Conservation (phyloP, 2,113 vertebrate species). For the Guaruba guarouba region DNA sequence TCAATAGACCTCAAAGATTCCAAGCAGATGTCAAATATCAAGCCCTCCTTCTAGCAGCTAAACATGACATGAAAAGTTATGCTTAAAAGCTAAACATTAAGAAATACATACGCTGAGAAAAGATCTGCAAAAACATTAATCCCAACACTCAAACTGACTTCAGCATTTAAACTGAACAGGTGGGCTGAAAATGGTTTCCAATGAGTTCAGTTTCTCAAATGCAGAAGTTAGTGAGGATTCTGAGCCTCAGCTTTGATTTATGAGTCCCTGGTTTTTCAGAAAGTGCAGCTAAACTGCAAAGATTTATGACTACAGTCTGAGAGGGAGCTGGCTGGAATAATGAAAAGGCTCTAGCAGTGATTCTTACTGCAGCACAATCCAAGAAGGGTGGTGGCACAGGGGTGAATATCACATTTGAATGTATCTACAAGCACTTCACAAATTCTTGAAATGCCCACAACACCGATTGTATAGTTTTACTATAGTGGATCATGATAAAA, state of each 20-base stretch:
- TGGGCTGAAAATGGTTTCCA: not conserved
- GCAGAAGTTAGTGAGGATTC: not conserved
- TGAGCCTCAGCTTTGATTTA: not conserved
- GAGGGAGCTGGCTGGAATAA: not conserved
- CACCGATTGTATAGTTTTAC: not conserved
- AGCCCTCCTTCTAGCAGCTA: not conserved
- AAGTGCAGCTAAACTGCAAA: not conserved
- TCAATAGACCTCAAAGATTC: not conserved
- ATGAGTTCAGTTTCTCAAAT: not conserved
- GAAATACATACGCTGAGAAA: not conserved
- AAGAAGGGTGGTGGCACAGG: not conserved
- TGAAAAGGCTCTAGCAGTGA: not conserved
- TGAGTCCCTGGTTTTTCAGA: not conserved
- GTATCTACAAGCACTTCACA: not conserved
- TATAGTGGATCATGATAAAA: not conserved
- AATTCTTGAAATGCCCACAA: not conserved
- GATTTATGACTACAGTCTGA: not conserved
- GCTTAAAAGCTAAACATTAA: not conserved
- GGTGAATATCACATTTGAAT: not conserved
- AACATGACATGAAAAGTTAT: not conserved
- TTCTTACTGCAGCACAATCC: not conserved
- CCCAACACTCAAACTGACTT: not conserved
- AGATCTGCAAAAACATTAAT: not conserved
- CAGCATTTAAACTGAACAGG: not conserved
- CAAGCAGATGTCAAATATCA: constrained; percentile 31